Evolutionary conservation across 2,797 vertebrate genomes (phyloP).

Genomic region (Ambastaia sidthimunki): DNA sequence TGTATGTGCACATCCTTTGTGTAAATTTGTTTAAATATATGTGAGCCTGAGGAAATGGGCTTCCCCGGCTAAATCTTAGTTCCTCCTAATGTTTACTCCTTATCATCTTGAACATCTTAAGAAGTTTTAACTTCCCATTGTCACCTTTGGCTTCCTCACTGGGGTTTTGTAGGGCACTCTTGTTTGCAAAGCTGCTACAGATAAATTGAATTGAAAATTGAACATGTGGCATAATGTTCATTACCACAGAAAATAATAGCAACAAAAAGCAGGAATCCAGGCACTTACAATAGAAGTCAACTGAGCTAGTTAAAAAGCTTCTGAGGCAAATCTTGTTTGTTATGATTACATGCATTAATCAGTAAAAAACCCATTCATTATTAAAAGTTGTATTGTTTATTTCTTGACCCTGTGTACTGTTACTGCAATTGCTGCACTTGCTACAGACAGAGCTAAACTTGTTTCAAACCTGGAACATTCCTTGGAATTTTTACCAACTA

Average conservation of each 20-base stretch:
- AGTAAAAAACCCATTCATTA: too few relatives aligned
- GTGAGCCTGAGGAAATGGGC: background rate
- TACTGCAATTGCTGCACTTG: background rate
- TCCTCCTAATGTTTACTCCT: background rate
- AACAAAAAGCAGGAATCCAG: background rate
- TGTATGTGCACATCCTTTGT: background rate
- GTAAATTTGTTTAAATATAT: background rate
- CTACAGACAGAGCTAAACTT: background rate
- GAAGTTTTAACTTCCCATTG: background rate
- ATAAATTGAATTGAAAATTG: background rate
- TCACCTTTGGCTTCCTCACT: background rate
- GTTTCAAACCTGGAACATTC: background rate
- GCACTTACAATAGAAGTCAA: too few relatives aligned
- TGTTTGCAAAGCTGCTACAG: too few relatives aligned
- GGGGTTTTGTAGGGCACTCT: background rate
- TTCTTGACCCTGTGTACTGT: too few relatives aligned
- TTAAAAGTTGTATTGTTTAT: too few relatives aligned
- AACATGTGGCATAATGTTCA: background rate
- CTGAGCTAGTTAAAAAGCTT: too few relatives aligned
- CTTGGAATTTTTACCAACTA: background rate
- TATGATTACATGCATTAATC: too few relatives aligned
- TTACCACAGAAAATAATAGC: background rate
- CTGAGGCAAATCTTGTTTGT: too few relatives aligned
- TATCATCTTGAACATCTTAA: background rate
- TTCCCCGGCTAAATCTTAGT: background rate